phyloP scores from a whole-genome alignment of 37 sponge, comb jelly and placozoan genomes.

The Sycon ciliatum region DNA sequence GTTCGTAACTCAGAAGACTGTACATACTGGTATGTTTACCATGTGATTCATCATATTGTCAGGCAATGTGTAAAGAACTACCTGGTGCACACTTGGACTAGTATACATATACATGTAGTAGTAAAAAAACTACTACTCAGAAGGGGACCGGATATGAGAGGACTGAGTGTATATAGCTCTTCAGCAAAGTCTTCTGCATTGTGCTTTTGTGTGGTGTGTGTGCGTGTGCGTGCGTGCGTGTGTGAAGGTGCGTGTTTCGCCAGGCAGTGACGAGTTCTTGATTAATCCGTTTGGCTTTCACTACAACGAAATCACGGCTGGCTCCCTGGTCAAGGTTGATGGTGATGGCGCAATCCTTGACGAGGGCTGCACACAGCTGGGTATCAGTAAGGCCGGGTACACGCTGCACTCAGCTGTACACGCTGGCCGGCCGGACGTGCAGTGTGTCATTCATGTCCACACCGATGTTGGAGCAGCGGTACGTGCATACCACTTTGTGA shows the following conservation, averaged over 20 bases:
- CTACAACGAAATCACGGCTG: slow-evolving; percentile 69
- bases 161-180: too few relatives aligned
- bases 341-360: slow-evolving; percentile 60
- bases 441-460: slow-evolving; percentile 62
- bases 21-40: too few relatives aligned
- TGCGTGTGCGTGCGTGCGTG: too few relatives aligned
- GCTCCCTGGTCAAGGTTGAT: slow-evolving; percentile 67
- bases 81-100: too few relatives aligned
- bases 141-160: too few relatives aligned
- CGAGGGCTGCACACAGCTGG: slow-evolving; percentile 62
- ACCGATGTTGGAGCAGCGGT: slow-evolving; percentile 54
- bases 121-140: too few relatives aligned
- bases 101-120: too few relatives aligned
- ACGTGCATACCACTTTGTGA: not conserved
- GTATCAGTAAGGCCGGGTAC: slow-evolving; percentile 44
- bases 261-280: slow-evolving; percentile 34
- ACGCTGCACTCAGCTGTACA: slow-evolving; percentile 67
- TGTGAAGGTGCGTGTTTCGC: slow-evolving; percentile 44
- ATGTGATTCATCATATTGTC: too few relatives aligned
- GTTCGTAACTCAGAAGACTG: too few relatives aligned
- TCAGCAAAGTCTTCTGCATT: too few relatives aligned
- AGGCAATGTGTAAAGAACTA: too few relatives aligned
- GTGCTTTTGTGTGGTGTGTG: too few relatives aligned
- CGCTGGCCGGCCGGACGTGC: slow-evolving; percentile 45
- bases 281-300: slow-evolving; percentile 74